Evolutionary conservation across 2,797 vertebrate species (phyloP), one percentile per base, ranked within the genome.

Genomic region (Pseudochromis fuscus): DNA sequence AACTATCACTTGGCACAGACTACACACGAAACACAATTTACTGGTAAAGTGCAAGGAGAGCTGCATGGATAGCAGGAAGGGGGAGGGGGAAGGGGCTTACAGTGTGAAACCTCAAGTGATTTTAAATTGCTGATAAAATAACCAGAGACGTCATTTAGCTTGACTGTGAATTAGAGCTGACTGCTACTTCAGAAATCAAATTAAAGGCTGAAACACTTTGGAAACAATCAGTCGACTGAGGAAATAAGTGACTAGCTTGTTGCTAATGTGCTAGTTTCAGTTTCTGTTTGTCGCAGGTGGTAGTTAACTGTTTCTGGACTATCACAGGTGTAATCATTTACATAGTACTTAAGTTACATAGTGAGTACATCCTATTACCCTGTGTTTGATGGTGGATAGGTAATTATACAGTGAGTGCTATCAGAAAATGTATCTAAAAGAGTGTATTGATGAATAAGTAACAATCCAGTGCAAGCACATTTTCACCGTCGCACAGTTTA

Each of bases 11-110:
- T 90, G 83, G 84, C 90, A 91, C 91, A 82, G 75, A 84, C 90
- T 92, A 91, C 84, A 90, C 84, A 88, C 86, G 76, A 83, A 79
- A 90, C 81, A 88, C 57, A n/a, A 61, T 83, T 86, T 82, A 91
- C 55, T 86, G 87, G 81, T 94, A 93, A 94, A 94, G 91, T 93
- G 93, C 91, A 86, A 87, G 82, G 87, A 87, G 79, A 87, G 87
- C 83, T 83, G 80, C 64, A 35, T 70, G 75, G 65, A 66, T 33
- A 65, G 78, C 75, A 59, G 59, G 35, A n/a, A n/a, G 27, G 24
- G 27, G 58, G 60, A 50, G 52, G 35, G 28, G 19, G 61, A 18
- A 50, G 25, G 77, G 53, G 51, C 69, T 77, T 68, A 82, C 73
- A 80, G 85, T 77, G 82, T 38, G 33, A 84, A 78, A 78, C 67